Evolutionary conservation across 2,888 invertebrate species (phyloP), one percentile per base, ranked within the genome.

Genomic region (Himalopsyche anomala): DNA sequence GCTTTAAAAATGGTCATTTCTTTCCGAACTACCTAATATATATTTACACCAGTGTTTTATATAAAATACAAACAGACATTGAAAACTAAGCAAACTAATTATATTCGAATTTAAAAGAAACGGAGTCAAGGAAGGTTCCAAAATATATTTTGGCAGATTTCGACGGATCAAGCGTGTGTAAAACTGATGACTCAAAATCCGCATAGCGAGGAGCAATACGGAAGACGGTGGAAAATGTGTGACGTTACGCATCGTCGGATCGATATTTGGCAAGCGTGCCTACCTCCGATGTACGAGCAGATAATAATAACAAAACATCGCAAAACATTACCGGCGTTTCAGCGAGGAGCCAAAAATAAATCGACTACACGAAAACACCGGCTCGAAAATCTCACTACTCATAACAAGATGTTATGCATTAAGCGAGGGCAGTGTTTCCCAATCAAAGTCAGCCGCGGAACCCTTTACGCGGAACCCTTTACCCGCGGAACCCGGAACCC

Each of bases 271-370:
- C 62, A 62, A n/a, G 62, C 19, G 28, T 15, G 3, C 62, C 62
- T 28, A 19, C 62, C 28, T 62, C 19, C 62, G 62, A 51, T 15
- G 51, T 51, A 51, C 15, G 51, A 19, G 15, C 62, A 28, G 62
- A 62, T 62, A 62, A 62, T 62, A 19, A 19, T 62, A 62, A 19
- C 19, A 62, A 62, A 4, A 62, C n/a, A 62, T 62, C 62, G 62
- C 62, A 62, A 62, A 62, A 62, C 62, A 19, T 62, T 19, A 28
- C 62, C 62, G n/a, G 62, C 62, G 28, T 12, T 62, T 62, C 62
- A 62, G 19, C 8, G 19, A 19, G 62, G 62, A 45, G 62, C 19
- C 62, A 6, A 62, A 62, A 62, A 62, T 62, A 62, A 62, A 28
- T 56, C 56, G 19, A 19, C 56, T 19, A 19, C 56, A 8, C 56